phyloP scores from a whole-genome alignment of 2,797 vertebrate species.

The Galago senegalensis region DNA sequence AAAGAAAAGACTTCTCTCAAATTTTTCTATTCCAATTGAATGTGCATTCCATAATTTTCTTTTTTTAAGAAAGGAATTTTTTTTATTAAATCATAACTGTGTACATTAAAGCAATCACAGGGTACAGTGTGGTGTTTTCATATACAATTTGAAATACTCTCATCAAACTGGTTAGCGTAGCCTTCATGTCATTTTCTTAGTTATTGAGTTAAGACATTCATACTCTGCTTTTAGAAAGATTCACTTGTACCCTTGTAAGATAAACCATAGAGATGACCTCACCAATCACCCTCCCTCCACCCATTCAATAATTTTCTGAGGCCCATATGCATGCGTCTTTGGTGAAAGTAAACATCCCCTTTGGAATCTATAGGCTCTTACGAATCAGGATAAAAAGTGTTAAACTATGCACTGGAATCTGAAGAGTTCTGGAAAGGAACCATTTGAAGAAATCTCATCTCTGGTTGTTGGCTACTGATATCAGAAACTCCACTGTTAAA shows the following conservation, averaged over 20 bases:
- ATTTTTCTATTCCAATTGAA: background rate
- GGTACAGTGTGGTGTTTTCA: too few relatives aligned
- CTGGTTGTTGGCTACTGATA: slow-evolving; percentile 21
- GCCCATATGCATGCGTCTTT: background rate
- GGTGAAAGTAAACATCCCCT: slow-evolving; percentile 20
- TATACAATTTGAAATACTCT: too few relatives aligned
- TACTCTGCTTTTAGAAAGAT: too few relatives aligned
- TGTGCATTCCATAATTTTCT: background rate
- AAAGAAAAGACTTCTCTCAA: background rate
- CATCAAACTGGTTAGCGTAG: too few relatives aligned
- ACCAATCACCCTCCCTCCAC: too few relatives aligned
- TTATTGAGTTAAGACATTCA: too few relatives aligned
- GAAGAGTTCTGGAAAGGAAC: background rate
- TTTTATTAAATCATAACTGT: too few relatives aligned
- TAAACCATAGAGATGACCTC: too few relatives aligned
- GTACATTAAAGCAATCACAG: too few relatives aligned
- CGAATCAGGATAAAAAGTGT: background rate
- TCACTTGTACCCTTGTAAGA: too few relatives aligned
- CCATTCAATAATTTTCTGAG: background rate
- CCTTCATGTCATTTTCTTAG: too few relatives aligned
- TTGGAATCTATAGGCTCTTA: slow-evolving; percentile 7
- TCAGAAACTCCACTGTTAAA: background rate
- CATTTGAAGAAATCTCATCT: background rate
- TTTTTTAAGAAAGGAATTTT: too few relatives aligned
- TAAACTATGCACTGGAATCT: slow-evolving; percentile 44